phyloP scores from a whole-genome alignment of 2,113 vertebrate genomes.

The Aspiorhynchus laticeps region DNA sequence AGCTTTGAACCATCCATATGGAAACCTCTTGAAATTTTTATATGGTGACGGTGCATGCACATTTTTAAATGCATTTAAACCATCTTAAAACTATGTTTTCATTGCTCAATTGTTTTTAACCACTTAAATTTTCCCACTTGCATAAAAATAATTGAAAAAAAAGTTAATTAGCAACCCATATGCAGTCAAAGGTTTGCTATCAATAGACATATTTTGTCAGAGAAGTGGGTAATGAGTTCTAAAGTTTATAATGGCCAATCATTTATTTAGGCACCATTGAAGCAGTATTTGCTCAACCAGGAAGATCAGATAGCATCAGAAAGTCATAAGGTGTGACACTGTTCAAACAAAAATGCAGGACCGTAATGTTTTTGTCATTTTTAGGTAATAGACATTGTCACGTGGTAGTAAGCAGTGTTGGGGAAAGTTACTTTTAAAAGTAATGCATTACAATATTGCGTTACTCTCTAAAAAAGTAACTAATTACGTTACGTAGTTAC shows the following conservation, averaged over 20 bases:
- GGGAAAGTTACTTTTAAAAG: too few species aligned
- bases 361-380: not conserved
- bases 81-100: not conserved
- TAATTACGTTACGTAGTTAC: too few species aligned
- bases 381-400: not conserved
- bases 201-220: not conserved
- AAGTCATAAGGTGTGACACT: constrained; percentile 1
- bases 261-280: not conserved
- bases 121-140: not conserved
- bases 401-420: not conserved
- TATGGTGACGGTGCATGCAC: not conserved
- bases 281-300: not conserved
- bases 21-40: not conserved
- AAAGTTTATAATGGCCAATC: not conserved
- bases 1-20: not conserved
- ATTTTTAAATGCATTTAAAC: not conserved
- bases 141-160: not conserved
- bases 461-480: too few species aligned
- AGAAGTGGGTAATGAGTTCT: not conserved
- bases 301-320: constrained; percentile 17
- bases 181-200: not conserved
- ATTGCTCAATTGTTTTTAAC: not conserved
- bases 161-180: not conserved
- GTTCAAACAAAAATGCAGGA: not conserved
- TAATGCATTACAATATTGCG: too few species aligned